Evolutionary conservation across 2,888 invertebrate species (phyloP), one percentile per base, ranked within the genome.

Genomic region (Deilephila elpenor): DNA sequence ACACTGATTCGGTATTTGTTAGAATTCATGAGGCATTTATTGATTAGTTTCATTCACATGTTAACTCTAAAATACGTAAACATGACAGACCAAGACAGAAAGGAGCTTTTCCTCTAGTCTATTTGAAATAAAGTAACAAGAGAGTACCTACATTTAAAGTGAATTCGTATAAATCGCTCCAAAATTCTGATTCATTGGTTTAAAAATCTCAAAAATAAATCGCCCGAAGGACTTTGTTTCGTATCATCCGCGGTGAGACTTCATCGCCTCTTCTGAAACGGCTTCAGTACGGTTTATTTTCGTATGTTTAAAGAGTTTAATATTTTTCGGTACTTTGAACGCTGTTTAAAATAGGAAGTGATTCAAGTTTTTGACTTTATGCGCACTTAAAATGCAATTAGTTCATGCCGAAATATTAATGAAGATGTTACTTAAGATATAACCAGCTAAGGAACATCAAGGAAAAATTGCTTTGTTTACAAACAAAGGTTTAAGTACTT

Each of bases 191-290:
- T 17, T 67, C 51, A 51, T 20, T 17, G 25, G 25, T 17, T 44
- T 25, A 51, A 25, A 25, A 51, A 2, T 67, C 6, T 51, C 25
- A 67, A 67, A 51, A 67, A 67, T 67, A 67, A 51, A 51, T 44
- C 20, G 17, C 44, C 25, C 44, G 67, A 51, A 51, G 67, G 67
- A 51, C 67, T 67, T 67, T 67, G 25, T 67, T 67, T 25, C 44
- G 44, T 51, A 51, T 51, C 17, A 20, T 25, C 14, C 5, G 67
- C 67, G 67, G 14, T 67, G 67, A 44, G 37, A 17, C 44, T 67
- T 51, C 62, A 25, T 34, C 61, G 64, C 72, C 72, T 72, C 62
- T 72, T 72, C 32, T 64, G 61, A 64, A 34, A 14, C 64, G n/a
- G 51, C 44, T 51, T 11, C 25, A 67, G 14, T 6, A 1, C 44